Evolutionary conservation across 2,888 invertebrate genomes (phyloP).

Genomic region (Ophion ellenae): DNA sequence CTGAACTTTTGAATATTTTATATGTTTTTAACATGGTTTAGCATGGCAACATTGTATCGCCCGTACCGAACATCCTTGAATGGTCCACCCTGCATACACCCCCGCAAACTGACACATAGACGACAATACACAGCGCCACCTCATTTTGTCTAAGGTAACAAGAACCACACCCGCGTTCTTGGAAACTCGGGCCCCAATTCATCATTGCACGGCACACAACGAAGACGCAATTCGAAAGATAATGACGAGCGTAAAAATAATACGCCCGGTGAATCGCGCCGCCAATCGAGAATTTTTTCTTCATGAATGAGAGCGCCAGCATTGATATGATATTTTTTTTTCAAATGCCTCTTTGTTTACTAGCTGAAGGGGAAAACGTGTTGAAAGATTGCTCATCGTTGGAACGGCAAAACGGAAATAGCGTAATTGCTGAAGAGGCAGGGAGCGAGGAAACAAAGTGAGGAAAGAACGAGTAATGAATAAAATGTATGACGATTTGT

Average conservation of each 20-base stretch:
- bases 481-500: neutral
- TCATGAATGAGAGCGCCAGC: neutral
- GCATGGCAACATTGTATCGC: too few species aligned
- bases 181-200: conserved; percentile 19
- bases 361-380: neutral
- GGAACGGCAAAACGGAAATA: neutral
- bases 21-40: too few species aligned
- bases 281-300: conserved; percentile 35
- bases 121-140: conserved; percentile 5
- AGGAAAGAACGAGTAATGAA: neutral
- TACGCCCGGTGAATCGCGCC: conserved; percentile 16
- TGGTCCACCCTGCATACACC: too few species aligned
- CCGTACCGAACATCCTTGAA: too few species aligned
- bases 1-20: too few species aligned
- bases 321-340: conserved; percentile 14
- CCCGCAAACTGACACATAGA: too few species aligned
- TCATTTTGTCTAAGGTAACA: conserved; percentile 19
- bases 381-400: neutral
- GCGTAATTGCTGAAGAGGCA: neutral
- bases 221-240: conserved; percentile 44
- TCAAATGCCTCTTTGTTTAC: neutral
- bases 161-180: conserved; percentile 55
- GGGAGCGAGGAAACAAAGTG: neutral
- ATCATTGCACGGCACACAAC: conserved; percentile 36
- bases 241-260: conserved; percentile 44